Evolutionary conservation across 2,113 vertebrate species (phyloP).

Genomic region (Leptobrachium ailaonicum): DNA sequence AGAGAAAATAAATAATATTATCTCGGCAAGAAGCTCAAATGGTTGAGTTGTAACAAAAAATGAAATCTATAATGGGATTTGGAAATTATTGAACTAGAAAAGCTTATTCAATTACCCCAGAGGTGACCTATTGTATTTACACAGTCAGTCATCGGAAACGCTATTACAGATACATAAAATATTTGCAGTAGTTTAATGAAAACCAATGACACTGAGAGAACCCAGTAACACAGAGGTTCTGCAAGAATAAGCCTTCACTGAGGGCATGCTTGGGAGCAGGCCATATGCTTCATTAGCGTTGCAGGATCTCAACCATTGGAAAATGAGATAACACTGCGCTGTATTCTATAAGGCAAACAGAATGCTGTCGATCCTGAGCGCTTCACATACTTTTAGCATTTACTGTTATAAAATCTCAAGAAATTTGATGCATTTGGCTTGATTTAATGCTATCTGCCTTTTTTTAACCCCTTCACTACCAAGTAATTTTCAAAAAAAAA

Average conservation of each 20-base stretch:
- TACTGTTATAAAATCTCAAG: too few species aligned
- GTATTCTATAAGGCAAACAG: slow-evolving; percentile 11
- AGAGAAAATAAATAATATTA: slow-evolving; percentile 36
- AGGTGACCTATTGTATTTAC: slow-evolving; percentile 38
- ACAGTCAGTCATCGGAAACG: slow-evolving; percentile 25
- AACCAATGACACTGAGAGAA: slow-evolving; percentile 25
- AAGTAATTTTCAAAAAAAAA: too few species aligned
- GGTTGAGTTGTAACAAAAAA: slow-evolving; percentile 16
- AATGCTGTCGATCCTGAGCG: too few species aligned
- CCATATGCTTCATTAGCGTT: slow-evolving; percentile 40
- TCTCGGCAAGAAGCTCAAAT: slow-evolving; percentile 17
- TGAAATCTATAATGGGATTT: slow-evolving; percentile 31
- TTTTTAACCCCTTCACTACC: too few species aligned
- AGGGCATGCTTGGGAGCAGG: slow-evolving; percentile 31
- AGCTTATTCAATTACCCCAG: slow-evolving; percentile 27
- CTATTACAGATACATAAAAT: slow-evolving; percentile 14
- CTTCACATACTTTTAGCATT: too few species aligned
- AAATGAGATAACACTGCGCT: neutral
- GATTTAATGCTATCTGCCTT: too few species aligned
- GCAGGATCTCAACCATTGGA: slow-evolving; percentile 14
- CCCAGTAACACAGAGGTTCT: slow-evolving; percentile 21
- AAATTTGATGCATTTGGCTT: too few species aligned
- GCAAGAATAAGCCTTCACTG: slow-evolving; percentile 15
- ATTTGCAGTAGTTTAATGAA: slow-evolving; percentile 1
- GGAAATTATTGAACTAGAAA: slow-evolving; percentile 14